Evolutionary conservation across 2,113 vertebrate genomes (phyloP), one percentile per base, ranked within the genome.

Genomic region (Zosterops borbonicus): DNA sequence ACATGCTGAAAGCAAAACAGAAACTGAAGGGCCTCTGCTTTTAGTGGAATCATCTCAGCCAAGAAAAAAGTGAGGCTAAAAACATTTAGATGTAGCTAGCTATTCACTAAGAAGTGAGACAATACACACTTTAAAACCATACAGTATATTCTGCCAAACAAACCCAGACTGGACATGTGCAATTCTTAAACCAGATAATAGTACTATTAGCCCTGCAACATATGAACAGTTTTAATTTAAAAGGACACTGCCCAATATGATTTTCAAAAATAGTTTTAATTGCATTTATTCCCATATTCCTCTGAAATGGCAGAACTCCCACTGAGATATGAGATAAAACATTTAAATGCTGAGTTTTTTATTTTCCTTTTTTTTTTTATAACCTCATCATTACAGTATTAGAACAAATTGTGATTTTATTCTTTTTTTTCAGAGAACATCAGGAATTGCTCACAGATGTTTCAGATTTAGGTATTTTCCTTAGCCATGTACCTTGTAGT

Each of bases 201-300:
- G 21, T 14, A n/a, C 22, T 63, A 67, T 39, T n/a, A 80, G 28
- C 14, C 46, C 60, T 84, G 69, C 5, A 83, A 70, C 14, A 58
- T 5, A 67, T 0, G 18, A 95, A 42, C 46, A 91, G 94, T 47
- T 96, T 71, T 55, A 50, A 93, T 94, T 95, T 95, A 95, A 95
- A 95, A 87, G 94, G 83, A 90, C 93, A 95, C 69, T 88, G 81
- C 52, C 83, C 83, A 90, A 28, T 50, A 58, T 7, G 29, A 76
- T 55, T 81, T 82, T 89, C 28, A 81, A 46, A 53, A 70, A 20
- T 15, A 42, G 11, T 67, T 92, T 73, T 70, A 85, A 82, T 23
- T 64, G 0, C 6, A 52, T 83, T 86, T 68, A 64, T 68, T 77
- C 21, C 42, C 11, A 35, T 81, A 67, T 55, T 87, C 28, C 37